Percentiles rank a stretch among this genome's conserved stretches.
phyloP scores from a whole-genome alignment of 2,888 invertebrate genomes.

The Cryptus viduatorius region DNA sequence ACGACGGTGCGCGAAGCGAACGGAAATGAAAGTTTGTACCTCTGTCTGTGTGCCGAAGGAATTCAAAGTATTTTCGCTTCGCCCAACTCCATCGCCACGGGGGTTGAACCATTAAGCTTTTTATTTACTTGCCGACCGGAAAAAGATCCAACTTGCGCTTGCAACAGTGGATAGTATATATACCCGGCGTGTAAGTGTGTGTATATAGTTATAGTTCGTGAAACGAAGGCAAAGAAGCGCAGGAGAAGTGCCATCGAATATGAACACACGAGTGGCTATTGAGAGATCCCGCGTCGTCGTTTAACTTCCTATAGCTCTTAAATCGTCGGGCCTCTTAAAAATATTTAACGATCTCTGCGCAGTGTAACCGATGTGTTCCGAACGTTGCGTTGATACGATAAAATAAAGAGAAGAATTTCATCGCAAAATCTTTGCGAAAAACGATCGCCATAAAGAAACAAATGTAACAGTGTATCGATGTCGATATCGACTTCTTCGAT shows the following conservation, averaged over 20 bases:
- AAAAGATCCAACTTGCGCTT: conserved; percentile 26
- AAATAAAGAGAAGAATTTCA: conserved; percentile 5
- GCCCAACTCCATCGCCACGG: conserved; percentile 72
- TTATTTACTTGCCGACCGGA: conserved; percentile 74
- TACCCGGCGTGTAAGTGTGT: too few species aligned
- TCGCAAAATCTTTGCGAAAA: not conserved
- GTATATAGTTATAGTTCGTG: conserved; percentile 28
- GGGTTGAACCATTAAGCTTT: conserved; percentile 75
- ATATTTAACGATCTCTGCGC: not conserved
- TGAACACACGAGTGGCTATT: conserved; percentile 10
- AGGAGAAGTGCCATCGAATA: not conserved
- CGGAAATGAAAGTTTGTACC: conserved; percentile 63
- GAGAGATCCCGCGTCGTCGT: conserved; percentile 18
- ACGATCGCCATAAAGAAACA: not conserved
- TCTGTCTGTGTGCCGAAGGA: conserved; percentile 66
- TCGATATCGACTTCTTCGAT: not conserved
- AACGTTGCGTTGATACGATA: not conserved
- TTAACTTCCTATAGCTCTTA: conserved; percentile 31
- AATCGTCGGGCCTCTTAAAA: conserved; percentile 9
- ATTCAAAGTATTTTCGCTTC: conserved; percentile 76
- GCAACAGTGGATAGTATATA: conserved; percentile 32
- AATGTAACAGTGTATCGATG: not conserved
- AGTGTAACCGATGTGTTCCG: not conserved
- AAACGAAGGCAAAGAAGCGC: conserved; percentile 20
- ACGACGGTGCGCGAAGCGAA: conserved; percentile 18